Evolutionary conservation across 1,140 invertebrate species (phyloP).

Genomic region (Batillaria attramentaria): DNA sequence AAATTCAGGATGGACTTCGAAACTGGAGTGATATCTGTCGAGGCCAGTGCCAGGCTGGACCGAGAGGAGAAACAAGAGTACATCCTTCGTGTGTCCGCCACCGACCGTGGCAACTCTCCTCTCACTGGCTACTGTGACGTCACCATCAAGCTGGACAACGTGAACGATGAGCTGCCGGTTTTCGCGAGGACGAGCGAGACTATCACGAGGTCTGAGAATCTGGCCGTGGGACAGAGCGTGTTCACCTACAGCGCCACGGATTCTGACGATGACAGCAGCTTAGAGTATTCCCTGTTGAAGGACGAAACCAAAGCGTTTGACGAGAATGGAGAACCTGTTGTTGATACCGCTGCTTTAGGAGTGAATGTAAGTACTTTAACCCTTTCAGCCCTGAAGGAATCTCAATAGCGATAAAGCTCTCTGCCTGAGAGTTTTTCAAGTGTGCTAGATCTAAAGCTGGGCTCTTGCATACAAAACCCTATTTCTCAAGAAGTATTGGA

Average conservation of each 20-base stretch:
- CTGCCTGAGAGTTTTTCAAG: no score
- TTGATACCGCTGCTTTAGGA: slow-evolving; percentile 37
- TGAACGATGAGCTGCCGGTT: slow-evolving; percentile 53
- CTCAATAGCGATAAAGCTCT: no score
- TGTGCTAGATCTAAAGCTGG: no score
- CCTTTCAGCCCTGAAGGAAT: no score
- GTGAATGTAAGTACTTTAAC: slow-evolving; percentile 32
- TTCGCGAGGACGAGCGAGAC: background rate
- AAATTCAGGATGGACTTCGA: slow-evolving; percentile 60
- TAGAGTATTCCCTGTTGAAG: slow-evolving; percentile 45
- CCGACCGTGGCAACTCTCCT: slow-evolving; percentile 55
- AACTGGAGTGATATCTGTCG: slow-evolving; percentile 53
- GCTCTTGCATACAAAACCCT: no score
- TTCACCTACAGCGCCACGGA: slow-evolving; percentile 49
- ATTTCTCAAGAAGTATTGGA: no score
- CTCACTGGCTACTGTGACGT: slow-evolving; percentile 45
- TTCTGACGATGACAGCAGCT: slow-evolving; percentile 41
- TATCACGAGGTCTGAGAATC: slow-evolving; percentile 45
- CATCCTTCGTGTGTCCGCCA: slow-evolving; percentile 51
- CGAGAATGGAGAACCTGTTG: slow-evolving; percentile 41
- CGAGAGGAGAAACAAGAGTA: slow-evolving; percentile 50
- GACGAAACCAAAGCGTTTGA: slow-evolving; percentile 43
- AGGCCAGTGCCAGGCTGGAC: slow-evolving; percentile 54
- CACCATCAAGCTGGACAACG: slow-evolving; percentile 45
- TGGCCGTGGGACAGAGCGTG: slow-evolving; percentile 23